A percentile compares a stretch with the other conserved stretches of the same genome.
Evolutionary conservation across 1,140 invertebrate species (phyloP).

Genomic region (Agrilus planipennis): DNA sequence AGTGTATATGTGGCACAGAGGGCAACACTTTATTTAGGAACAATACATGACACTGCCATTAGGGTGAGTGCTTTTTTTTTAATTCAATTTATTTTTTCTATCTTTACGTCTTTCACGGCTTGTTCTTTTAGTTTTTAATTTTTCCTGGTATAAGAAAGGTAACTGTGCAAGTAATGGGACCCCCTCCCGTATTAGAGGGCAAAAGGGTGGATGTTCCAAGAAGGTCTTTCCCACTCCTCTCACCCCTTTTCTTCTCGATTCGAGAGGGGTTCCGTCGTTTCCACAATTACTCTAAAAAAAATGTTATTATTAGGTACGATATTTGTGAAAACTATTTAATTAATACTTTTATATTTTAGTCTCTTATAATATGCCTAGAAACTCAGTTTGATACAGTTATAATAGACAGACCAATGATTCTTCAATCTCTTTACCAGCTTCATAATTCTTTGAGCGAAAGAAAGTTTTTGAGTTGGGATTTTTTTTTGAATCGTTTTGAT

Average conservation of each 20-base stretch:
- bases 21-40: slow-evolving; percentile 84
- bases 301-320: no score
- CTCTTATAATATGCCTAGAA: slow-evolving; percentile 76
- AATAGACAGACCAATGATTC: slow-evolving; percentile 90
- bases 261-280: no score
- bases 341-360: slow-evolving; percentile 40
- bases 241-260: slow-evolving; percentile 4
- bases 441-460: slow-evolving; percentile 86
- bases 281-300: no score
- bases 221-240: neutral
- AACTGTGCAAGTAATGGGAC: no score
- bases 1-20: slow-evolving; percentile 91
- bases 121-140: no score
- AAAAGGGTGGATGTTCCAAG: no score
- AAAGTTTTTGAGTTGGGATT: slow-evolving; percentile 90
- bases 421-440: slow-evolving; percentile 92
- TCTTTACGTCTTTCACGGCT: no score
- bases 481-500: slow-evolving; percentile 96
- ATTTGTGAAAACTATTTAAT: no score
- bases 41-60: slow-evolving; percentile 79
- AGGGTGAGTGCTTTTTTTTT: slow-evolving; percentile 39
- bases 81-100: slow-evolving; percentile 1
- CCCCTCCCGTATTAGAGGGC: no score
- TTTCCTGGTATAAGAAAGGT: no score
- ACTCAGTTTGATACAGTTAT: slow-evolving; percentile 91